Evolutionary conservation across 2,113 vertebrate species (phyloP).

Genomic region (Nycticebus coucang): DNA sequence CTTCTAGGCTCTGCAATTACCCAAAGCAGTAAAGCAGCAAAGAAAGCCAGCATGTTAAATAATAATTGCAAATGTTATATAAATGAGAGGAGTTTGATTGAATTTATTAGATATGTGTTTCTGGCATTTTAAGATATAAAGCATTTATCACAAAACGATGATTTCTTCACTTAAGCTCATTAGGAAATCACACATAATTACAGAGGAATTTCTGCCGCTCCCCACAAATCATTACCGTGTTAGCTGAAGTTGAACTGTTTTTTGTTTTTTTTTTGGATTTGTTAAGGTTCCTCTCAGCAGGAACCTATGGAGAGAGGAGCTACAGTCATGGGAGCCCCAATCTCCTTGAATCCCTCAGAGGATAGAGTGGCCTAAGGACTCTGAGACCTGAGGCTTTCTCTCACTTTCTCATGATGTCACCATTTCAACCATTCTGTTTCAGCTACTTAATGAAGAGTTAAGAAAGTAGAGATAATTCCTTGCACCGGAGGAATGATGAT

Average conservation of each 20-base stretch:
- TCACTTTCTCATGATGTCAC: constrained; percentile 78
- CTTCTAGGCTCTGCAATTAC: constrained; percentile 82
- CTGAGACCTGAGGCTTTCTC: constrained; percentile 76
- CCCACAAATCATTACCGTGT: constrained; percentile 88
- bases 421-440: constrained; percentile 75
- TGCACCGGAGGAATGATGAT: constrained; percentile 83
- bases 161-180: constrained; percentile 90
- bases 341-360: constrained; percentile 55
- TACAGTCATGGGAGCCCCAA: not conserved
- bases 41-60: constrained; percentile 82
- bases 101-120: constrained; percentile 89
- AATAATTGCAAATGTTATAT: constrained; percentile 86
- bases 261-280: constrained; percentile 74
- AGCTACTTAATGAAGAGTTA: constrained; percentile 82
- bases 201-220: constrained; percentile 87
- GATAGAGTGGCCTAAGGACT: constrained; percentile 65
- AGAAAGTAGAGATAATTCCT: constrained; percentile 81
- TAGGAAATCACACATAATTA: constrained; percentile 91
- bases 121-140: constrained; percentile 89
- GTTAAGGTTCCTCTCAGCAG: constrained; percentile 81
- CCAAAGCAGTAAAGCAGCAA: constrained; percentile 76
- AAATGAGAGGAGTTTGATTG: constrained; percentile 84
- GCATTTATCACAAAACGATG: constrained; percentile 88
- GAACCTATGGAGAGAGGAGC: constrained; percentile 54
- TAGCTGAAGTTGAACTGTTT: constrained; percentile 86